Evolutionary conservation across 2,888 invertebrate genomes (phyloP).

Genomic region (Sarcophaga carnaria): DNA sequence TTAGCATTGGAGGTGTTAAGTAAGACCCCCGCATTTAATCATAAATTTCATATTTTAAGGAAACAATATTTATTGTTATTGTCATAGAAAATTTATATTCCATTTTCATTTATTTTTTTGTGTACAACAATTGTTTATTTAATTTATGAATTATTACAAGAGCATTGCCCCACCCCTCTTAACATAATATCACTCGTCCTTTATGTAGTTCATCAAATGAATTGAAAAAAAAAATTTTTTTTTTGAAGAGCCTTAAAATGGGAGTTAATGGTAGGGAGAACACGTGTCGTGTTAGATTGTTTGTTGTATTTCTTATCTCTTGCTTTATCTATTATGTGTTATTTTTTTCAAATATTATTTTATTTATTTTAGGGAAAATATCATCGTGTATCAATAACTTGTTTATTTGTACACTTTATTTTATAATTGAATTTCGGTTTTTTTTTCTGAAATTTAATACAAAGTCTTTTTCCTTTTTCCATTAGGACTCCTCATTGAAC

Average conservation of each 20-base stretch:
- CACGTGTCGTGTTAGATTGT: conserved; percentile 7
- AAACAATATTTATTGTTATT: background rate
- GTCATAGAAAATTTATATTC: conserved; percentile 15
- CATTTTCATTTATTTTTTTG: background rate
- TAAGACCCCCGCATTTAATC: background rate
- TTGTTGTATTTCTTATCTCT: too few relatives aligned
- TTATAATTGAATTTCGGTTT: conserved; percentile 64
- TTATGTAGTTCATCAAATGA: background rate
- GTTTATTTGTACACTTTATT: conserved; percentile 52
- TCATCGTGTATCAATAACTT: conserved; percentile 35
- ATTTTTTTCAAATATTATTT: conserved; percentile 18
- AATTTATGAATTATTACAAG: background rate
- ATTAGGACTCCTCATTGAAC: too few relatives aligned
- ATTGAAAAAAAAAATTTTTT: background rate
- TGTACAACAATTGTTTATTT: conserved; percentile 24
- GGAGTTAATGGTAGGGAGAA: background rate
- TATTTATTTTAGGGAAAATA: conserved; percentile 44
- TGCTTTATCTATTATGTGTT: background rate
- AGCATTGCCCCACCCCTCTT: background rate
- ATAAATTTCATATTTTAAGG: conserved; percentile 14
- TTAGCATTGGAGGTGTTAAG: too few relatives aligned
- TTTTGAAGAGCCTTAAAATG: too few relatives aligned
- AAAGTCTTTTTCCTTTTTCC: background rate
- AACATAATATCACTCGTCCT: too few relatives aligned
- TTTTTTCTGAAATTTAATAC: conserved; percentile 57